phyloP scores from a whole-genome alignment of 2,113 vertebrate species.

The Cinclus cinclus region DNA sequence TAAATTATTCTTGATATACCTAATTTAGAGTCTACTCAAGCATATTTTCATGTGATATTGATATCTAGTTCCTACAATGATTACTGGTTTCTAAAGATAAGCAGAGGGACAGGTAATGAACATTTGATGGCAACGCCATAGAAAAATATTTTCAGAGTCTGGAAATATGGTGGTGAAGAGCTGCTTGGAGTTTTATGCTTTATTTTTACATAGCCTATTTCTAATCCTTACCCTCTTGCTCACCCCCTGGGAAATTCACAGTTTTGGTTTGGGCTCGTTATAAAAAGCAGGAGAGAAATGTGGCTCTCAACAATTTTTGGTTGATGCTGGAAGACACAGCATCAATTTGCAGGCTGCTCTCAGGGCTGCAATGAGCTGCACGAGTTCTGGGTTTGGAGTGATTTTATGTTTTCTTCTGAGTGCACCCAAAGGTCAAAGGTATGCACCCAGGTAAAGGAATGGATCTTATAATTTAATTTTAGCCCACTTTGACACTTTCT shows the following conservation, averaged over 20 bases:
- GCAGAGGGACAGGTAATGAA: background rate
- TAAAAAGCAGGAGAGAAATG: background rate
- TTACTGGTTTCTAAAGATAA: background rate
- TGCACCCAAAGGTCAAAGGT: background rate
- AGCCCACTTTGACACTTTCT: background rate
- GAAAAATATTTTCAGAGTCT: background rate
- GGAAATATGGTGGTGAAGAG: background rate
- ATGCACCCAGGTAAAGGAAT: background rate
- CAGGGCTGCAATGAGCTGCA: background rate
- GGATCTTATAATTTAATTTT: background rate
- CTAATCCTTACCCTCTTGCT: background rate
- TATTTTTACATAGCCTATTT: background rate
- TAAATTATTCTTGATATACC: background rate
- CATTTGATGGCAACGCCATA: background rate
- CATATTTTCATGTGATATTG: background rate
- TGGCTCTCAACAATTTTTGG: background rate
- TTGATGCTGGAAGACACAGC: background rate
- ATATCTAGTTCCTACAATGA: background rate
- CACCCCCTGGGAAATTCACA: background rate
- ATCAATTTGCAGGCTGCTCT: background rate
- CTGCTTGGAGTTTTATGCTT: background rate
- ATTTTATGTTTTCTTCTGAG: background rate
- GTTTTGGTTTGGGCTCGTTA: background rate
- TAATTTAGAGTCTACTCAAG: background rate
- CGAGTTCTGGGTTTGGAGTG: background rate